These are phyloP conservation scores for Tetrax tetrax DNA, from an alignment of 2,113 vertebrate genomes.

Conservation along the genomic window DNA sequence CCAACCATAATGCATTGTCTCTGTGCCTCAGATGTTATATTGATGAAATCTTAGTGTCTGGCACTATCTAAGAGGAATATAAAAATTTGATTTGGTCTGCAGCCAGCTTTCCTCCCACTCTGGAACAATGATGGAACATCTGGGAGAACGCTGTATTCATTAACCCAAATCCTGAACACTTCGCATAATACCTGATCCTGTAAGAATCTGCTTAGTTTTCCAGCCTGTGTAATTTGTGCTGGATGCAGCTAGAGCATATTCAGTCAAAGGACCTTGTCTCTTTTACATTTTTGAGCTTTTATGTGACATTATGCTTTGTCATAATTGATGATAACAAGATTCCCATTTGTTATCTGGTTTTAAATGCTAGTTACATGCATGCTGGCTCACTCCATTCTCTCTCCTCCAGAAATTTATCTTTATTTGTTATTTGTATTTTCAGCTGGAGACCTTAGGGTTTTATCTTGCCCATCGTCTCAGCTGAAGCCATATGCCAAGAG, in stretches of 20 bases:
- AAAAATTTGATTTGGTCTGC: slow-evolving; percentile 63
- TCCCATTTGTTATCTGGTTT: slow-evolving; percentile 30
- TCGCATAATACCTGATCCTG: slow-evolving; percentile 22
- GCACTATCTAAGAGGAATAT: slow-evolving; percentile 58
- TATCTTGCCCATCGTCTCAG: slow-evolving; percentile 22
- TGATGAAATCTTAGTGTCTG: slow-evolving; percentile 67
- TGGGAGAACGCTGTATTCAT: slow-evolving; percentile 56
- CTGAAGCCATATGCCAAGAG: slow-evolving; percentile 66
- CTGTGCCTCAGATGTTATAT: slow-evolving; percentile 47
- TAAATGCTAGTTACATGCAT: slow-evolving; percentile 12
- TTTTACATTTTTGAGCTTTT: slow-evolving; percentile 5
- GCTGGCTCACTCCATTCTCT: neutral
- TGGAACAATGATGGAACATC: slow-evolving; percentile 59
- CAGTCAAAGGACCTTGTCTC: neutral
- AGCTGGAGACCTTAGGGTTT: slow-evolving; percentile 49
- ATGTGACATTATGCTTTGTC: neutral
- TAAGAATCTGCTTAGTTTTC: slow-evolving; percentile 47
- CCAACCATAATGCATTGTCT: slow-evolving; percentile 30
- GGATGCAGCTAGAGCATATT: neutral
- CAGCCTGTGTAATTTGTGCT: neutral
- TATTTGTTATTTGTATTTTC: slow-evolving; percentile 49
- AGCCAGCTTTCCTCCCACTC: slow-evolving; percentile 64
- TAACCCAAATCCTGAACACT: slow-evolving; percentile 45
- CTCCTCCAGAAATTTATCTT: slow-evolving; percentile 23
- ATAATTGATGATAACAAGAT: slow-evolving; percentile 39